phyloP scores from a whole-genome alignment of 2,113 vertebrate species.

The Sinocyclocheilus anshuiensis region DNA sequence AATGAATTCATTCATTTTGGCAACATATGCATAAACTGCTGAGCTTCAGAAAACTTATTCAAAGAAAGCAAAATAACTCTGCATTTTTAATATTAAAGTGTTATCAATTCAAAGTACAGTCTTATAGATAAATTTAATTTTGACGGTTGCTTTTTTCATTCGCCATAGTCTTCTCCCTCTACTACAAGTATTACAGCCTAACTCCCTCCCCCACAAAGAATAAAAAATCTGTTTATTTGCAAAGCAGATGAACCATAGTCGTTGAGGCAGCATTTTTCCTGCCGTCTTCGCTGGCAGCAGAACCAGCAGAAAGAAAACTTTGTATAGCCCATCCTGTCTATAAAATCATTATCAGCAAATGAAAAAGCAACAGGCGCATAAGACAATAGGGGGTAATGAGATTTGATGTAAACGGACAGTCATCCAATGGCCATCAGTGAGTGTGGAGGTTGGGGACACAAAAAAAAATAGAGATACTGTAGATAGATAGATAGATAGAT shows the following conservation, averaged over 20 bases:
- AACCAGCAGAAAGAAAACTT: not conserved
- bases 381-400: not conserved
- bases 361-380: not conserved
- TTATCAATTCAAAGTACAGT: constrained; percentile 45
- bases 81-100: constrained; percentile 51
- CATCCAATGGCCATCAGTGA: not conserved
- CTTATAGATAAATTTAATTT: constrained; percentile 26
- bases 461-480: too few relatives aligned
- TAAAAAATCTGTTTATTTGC: not conserved
- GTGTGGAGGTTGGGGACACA: not conserved
- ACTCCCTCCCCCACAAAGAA: not conserved
- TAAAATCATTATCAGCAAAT: constrained; percentile 9
- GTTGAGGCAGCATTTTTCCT: constrained; percentile 15
- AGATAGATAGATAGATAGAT: too few relatives aligned
- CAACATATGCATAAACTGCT: constrained; percentile 65
- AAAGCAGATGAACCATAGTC: not conserved
- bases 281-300: not conserved
- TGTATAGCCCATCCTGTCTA: not conserved
- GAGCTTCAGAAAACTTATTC: constrained; percentile 61
- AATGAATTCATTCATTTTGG: constrained; percentile 63
- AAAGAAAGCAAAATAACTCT: constrained; percentile 36
- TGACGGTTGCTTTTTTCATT: not conserved
- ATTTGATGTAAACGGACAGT: not conserved
- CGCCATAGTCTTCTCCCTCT: constrained; percentile 21
- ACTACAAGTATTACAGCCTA: not conserved